Base-by-base conservation (phyloP, 2,888 invertebrate genomes). In the Hirtodrosophila histrioides region DNA sequence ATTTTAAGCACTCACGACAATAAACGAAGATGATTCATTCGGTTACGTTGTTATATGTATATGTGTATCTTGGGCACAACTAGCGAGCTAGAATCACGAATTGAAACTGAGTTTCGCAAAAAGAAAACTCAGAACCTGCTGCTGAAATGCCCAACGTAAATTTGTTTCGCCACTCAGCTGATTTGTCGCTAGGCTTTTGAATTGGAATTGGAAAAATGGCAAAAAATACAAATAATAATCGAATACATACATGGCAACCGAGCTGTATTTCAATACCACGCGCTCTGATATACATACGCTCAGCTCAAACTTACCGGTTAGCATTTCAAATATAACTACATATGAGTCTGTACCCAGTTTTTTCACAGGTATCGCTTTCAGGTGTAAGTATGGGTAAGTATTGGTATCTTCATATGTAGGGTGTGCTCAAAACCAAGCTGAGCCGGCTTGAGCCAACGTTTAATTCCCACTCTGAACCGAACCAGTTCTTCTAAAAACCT, bases 41-140 rank as follows among this genome's bases (percentile, higher is more conserved):
- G 78, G 51, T 64, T 61, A 60, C 58, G 77, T 66, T 54, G 58
- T 8, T 49, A 53, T 36, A 10, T 37, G n/a, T 36, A 12, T 29
- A 27, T 43, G 36, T 53, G 43, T 71, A 76, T 68, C 69, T 69
- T 63, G 75, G 75, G 43, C 74, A 77, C 88, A 86, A 86, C 84
- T 80, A 79, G 72, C 78, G 71, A 70, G 80, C 76, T 78, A 79
- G 84, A 78, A 78, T 76, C 77, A 71, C 76, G 76, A 88, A 83
- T 83, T 73, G 73, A 86, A 88, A 88, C 88, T 88, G 84, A 86
- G 78, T 89, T 88, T 75, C 58, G 84, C 75, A 53, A 80, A 77
- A 76, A 82, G 87, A 80, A 88, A 88, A 88, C 81, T 70, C 74
- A 86, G 86, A 86, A 81, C 79, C 74, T 74, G 77, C 76, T 67